phyloP scores from a whole-genome alignment of 2,797 vertebrate genomes.

The Nannoperca obscura region DNA sequence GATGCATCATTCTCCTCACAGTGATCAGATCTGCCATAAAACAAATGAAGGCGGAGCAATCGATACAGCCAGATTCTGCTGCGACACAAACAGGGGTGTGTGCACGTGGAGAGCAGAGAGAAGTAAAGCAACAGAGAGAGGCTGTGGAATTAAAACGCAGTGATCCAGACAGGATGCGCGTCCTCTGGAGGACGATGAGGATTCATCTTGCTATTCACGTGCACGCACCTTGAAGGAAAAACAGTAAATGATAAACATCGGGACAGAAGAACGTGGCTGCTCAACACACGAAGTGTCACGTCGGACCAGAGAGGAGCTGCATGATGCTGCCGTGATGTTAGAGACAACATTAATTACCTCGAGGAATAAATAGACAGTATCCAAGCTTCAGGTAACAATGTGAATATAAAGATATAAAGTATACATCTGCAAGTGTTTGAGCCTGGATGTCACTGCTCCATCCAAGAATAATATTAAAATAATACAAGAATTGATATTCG shows the following conservation, averaged over 20 bases:
- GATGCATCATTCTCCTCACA: slow-evolving; percentile 17
- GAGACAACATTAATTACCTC: slow-evolving; percentile 11
- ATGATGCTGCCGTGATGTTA: neutral
- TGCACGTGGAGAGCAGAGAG: neutral
- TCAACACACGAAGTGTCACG: slow-evolving; percentile 4
- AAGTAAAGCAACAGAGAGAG: slow-evolving; percentile 3
- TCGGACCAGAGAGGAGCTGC: slow-evolving; percentile 2
- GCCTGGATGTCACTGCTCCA: neutral
- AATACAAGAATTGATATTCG: too few species aligned
- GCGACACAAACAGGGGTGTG: neutral
- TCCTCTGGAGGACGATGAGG: slow-evolving; percentile 5
- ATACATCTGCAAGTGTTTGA: neutral
- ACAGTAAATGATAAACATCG: neutral
- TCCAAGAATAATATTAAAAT: neutral
- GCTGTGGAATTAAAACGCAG: slow-evolving; percentile 61
- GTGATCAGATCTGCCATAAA: slow-evolving; percentile 32
- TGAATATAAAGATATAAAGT: slow-evolving; percentile 16
- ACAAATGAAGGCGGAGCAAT: slow-evolving; percentile 41
- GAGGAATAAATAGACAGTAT: neutral
- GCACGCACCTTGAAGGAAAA: neutral
- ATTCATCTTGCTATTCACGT: neutral
- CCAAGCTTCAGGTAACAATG: neutral
- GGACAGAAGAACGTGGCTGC: neutral
- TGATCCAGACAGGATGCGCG: slow-evolving; percentile 49
- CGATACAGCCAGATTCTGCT: neutral